Percentiles rank a stretch among this genome's conserved stretches.
These are phyloP conservation scores for Melitaea cinxia DNA, from an alignment of 1,140 invertebrate species.

Conservation along the genomic window DNA sequence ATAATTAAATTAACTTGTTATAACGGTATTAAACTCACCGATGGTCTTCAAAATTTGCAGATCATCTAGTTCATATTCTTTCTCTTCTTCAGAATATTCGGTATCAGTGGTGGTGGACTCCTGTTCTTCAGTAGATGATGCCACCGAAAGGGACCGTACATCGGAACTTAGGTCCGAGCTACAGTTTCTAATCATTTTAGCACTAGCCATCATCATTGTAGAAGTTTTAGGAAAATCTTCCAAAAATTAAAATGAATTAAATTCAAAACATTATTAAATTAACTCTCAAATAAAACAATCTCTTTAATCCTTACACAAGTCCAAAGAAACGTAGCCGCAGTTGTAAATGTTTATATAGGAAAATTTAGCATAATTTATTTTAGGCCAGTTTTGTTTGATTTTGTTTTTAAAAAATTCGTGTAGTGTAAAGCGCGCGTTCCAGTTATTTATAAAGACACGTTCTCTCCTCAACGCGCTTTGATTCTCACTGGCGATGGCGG, in stretches of 20 bases:
- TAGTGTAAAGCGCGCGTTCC: constrained; percentile 44
- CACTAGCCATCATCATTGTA: constrained; percentile 81
- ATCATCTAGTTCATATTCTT: constrained; percentile 88
- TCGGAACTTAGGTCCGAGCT: constrained; percentile 79
- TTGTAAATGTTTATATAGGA: constrained; percentile 18
- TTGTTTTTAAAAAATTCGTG: constrained; percentile 18
- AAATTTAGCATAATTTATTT: constrained; percentile 27
- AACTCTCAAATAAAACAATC: neutral
- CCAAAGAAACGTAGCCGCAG: constrained; percentile 1
- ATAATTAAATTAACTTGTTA: neutral
- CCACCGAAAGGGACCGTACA: constrained; percentile 73
- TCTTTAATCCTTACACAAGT: neutral
- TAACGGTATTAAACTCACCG: constrained; percentile 81
- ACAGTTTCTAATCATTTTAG: constrained; percentile 79
- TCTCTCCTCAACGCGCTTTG: constrained; percentile 45
- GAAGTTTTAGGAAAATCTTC: constrained; percentile 20
- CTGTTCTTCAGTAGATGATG: constrained; percentile 77
- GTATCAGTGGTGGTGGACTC: constrained; percentile 80
- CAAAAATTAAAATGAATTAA: neutral
- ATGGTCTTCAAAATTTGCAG: constrained; percentile 92
- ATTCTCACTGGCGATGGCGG: constrained; percentile 48
- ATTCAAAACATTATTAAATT: constrained; percentile 20
- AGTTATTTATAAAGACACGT: constrained; percentile 45
- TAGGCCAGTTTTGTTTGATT: constrained; percentile 28
- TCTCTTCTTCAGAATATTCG: constrained; percentile 84